phyloP scores from a whole-genome alignment of 2,113 vertebrate genomes.

The Amblyopsis rosae region DNA sequence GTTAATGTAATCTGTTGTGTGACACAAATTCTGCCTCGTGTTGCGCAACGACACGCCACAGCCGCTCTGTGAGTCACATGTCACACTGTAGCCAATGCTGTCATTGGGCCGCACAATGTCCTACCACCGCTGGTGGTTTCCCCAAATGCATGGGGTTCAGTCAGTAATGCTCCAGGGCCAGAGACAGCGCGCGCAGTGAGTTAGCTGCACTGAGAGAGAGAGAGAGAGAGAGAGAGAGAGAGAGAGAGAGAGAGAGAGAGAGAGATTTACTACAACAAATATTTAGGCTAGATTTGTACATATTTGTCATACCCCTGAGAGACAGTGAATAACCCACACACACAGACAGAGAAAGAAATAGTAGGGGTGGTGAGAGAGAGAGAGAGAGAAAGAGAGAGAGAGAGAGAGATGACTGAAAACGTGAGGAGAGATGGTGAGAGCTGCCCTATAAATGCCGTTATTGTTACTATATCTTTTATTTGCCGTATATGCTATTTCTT shows the following conservation, averaged over 20 bases:
- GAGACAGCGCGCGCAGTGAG: slow-evolving; percentile 5
- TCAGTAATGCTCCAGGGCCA: slow-evolving; percentile 20
- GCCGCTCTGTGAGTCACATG: slow-evolving; percentile 32
- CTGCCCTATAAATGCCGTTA: too few species aligned
- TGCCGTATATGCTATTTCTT: too few species aligned
- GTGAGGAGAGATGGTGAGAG: too few species aligned
- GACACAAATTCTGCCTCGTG: neutral
- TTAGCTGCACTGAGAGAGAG: neutral
- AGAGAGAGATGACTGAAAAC: too few species aligned
- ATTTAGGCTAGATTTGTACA: too few species aligned
- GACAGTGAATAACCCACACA: too few species aligned
- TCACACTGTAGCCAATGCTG: slow-evolving; percentile 25
- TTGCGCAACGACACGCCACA: slow-evolving; percentile 8
- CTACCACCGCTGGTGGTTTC: slow-evolving; percentile 24
- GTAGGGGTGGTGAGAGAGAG: too few species aligned
- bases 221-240: neutral
- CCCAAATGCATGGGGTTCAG: slow-evolving; percentile 28
- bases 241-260: neutral
- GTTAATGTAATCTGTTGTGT: slow-evolving; percentile 11
- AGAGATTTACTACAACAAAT: neutral
- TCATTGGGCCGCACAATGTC: slow-evolving; percentile 25
- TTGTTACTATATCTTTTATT: too few species aligned
- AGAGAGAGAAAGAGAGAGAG: too few species aligned
- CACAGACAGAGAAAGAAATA: too few species aligned
- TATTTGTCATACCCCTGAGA: too few species aligned